Evolutionary conservation across 1,140 invertebrate species (phyloP), one percentile per base, ranked within the genome.

Genomic region (Ridgeia piscesae): DNA sequence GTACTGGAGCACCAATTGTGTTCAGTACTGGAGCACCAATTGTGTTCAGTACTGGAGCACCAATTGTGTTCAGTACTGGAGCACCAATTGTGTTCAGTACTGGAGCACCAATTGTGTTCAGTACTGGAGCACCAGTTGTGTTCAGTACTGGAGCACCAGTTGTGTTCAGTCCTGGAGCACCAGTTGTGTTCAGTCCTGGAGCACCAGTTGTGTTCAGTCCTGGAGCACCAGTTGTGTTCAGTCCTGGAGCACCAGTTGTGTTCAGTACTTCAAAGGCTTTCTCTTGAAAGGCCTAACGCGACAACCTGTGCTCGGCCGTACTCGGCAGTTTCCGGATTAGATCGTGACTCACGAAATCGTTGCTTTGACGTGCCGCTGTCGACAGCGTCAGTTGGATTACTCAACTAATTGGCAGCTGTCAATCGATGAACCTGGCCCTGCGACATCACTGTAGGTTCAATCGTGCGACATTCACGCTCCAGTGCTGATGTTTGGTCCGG

Each of bases 271-370:
- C 58, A 77, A 77, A 77, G 17, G 58, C 27, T 21, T 77, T 9
- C 58, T 77, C 58, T 77, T 77, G 58, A 77, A 77, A 77, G 58
- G 27, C 58, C 14, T n/a, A 77, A 31, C 58, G 58, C 58, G 58
- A 77, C 58, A 77, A 77, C 11, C 17, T 21, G 58, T 31, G 8
- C 2, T 77, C 58, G 58, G 58, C 58, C 2, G 58, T 77, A 77
- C 58, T 77, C 58, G 58, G 58, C 58, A 77, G 58, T 77, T 77
- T 77, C 58, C 58, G 58, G 58, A 77, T 77, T 77, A 77, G 58
- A 21, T 77, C 58, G 58, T 77, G 58, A 77, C 58, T 21, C 14
- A 77, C 27, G 58, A 77, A 77, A 77, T 21, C 58, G 27, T 27
- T 77, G 58, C 58, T 77, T 77, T 77, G 58, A 77, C 58, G 58